Evolutionary conservation across 2,888 invertebrate species (phyloP), one percentile per base, ranked within the genome.

Genomic region (Lissocephala sabroskyi): DNA sequence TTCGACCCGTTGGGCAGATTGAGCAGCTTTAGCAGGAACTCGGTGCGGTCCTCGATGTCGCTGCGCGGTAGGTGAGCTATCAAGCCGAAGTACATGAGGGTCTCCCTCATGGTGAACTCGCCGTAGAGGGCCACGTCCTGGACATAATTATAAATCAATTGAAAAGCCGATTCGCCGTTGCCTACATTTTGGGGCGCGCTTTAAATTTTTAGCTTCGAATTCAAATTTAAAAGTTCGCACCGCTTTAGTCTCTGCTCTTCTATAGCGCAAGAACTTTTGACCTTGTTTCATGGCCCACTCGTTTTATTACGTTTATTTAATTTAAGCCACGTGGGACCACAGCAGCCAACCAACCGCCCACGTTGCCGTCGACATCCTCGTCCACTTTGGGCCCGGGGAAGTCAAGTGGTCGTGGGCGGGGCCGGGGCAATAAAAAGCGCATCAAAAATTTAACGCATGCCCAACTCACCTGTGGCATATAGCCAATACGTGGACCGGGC

Each of bases 401-500:
- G 35, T 13, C 16, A 13, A 32, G 35, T 14, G 16, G 56, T 59
- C 65, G 76, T 68, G 30, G 30, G n/a, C 11, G 19, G 9, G 39
- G 23, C 23, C 13, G n/a, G 39, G 23, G 19, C 39, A 39, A 39
- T 23, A 39, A 39, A 39, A 23, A 56, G 59, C 56, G 46, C 41
- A 68, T 68, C 49, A 68, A 68, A 68, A 44, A 68, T 76, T 57
- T 55, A 68, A 43, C 42, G 29, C 40, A 35, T 9, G 40, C 19
- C 28, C 33, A 42, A 70, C 75, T 79, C 81, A 91, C 92, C 88
- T 94, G 94, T 48, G 94, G 94, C 94, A 94, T 94, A 79, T 94
- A 95, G 30, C 96, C 96, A 48, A 96, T 92, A 79, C 92, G 87
- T n/a, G 92, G 92, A 2, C 96, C 96, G 0, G 96, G 96, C 0